phyloP scores from a whole-genome alignment of 1,140 invertebrate species.

The Drosophila teissieri region DNA sequence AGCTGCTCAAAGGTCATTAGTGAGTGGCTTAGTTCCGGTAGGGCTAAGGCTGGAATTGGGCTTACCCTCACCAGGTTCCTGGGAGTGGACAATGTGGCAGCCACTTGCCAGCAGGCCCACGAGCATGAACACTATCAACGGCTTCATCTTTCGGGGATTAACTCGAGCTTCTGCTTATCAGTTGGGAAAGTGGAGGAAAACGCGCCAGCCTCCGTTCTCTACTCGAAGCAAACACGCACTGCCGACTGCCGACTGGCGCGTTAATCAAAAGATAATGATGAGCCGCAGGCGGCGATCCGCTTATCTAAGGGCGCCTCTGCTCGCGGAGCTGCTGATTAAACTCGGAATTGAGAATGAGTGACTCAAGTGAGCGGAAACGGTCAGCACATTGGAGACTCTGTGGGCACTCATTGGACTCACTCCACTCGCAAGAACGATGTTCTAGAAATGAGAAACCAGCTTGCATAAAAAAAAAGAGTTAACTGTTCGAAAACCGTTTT shows the following conservation, averaged over 20 bases:
- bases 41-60: neutral
- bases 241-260: conserved; percentile 21
- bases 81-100: conserved; percentile 13
- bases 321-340: conserved; percentile 40
- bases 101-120: conserved; percentile 34
- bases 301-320: conserved; percentile 46
- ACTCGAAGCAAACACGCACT: conserved; percentile 41
- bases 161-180: conserved; percentile 39
- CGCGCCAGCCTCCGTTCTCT: conserved; percentile 19
- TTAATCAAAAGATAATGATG: conserved; percentile 60
- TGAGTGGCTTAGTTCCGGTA: neutral
- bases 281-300: conserved; percentile 28
- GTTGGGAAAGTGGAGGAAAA: conserved; percentile 12
- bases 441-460: neutral
- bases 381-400: neutral
- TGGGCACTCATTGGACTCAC: neutral
- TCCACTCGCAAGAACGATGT: neutral
- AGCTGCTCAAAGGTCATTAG: conserved; percentile 55
- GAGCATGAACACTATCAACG: conserved; percentile 42
- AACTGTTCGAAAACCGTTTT: too few species aligned
- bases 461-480: neutral
- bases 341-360: conserved; percentile 46
- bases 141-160: conserved; percentile 54
- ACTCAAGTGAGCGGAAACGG: conserved; percentile 19
- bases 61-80: conserved; percentile 58